phyloP scores from a whole-genome alignment of 2,888 invertebrate species.

The Plagodis pulveraria region DNA sequence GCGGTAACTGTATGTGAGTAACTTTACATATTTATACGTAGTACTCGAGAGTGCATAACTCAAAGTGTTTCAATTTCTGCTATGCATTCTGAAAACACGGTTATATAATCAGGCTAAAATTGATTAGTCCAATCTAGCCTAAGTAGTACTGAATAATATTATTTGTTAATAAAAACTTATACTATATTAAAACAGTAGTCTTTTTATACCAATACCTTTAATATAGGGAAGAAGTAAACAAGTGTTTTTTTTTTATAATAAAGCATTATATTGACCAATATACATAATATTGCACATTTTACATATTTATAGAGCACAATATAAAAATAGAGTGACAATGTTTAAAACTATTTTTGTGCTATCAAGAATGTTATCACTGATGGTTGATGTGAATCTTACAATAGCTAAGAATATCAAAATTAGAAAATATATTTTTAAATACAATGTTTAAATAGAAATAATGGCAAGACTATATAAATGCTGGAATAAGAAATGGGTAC shows the following conservation, averaged over 20 bases:
- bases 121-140: no score
- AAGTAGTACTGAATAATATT: no score
- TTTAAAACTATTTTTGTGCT: slow-evolving; percentile 52
- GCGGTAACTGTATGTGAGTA: no score
- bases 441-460: slow-evolving; percentile 1
- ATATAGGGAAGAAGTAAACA: no score
- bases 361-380: slow-evolving; percentile 31
- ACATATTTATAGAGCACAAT: slow-evolving; percentile 40
- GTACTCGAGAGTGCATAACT: no score
- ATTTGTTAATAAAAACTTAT: no score
- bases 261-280: slow-evolving; percentile 60
- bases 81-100: no score
- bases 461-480: slow-evolving; percentile 14
- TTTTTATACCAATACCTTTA: no score
- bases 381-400: background rate
- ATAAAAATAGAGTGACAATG: slow-evolving; percentile 61
- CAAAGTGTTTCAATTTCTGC: no score
- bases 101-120: no score
- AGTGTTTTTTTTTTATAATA: slow-evolving; percentile 36
- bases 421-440: background rate
- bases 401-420: background rate
- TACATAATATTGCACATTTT: slow-evolving; percentile 49
- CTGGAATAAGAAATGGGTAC: background rate
- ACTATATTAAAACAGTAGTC: no score
- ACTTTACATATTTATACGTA: no score